Evolutionary conservation across 2,888 invertebrate genomes (phyloP).

Genomic region (Isotomurus palustris): DNA sequence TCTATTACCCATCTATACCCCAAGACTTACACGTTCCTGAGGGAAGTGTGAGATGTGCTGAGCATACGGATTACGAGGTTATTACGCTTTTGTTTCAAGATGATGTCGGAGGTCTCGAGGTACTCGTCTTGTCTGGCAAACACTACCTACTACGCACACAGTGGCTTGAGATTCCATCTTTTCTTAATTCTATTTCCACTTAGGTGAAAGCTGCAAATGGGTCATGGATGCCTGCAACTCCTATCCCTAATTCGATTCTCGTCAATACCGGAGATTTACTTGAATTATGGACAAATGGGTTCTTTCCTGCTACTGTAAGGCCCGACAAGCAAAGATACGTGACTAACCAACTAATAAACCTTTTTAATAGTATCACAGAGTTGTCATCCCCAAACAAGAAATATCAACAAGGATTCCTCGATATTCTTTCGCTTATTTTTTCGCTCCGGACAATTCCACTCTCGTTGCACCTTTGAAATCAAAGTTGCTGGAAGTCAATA

Average conservation of each 20-base stretch:
- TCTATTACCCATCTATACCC: conserved; percentile 64
- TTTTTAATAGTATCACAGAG: conserved; percentile 65
- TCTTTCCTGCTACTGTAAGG: conserved; percentile 65
- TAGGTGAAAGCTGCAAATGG: conserved; percentile 63
- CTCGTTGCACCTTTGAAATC: conserved; percentile 53
- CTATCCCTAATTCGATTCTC: conserved; percentile 69
- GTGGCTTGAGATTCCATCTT: neutral
- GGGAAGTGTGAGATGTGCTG: conserved; percentile 62
- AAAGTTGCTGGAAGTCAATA: neutral
- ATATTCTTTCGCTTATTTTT: conserved; percentile 73
- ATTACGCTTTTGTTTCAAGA: conserved; percentile 69
- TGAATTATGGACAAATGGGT: conserved; percentile 67
- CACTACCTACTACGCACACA: neutral
- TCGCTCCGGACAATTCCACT: conserved; percentile 64
- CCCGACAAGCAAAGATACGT: neutral
- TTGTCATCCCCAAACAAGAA: conserved; percentile 64
- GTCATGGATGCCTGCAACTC: conserved; percentile 68
- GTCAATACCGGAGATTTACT: conserved; percentile 71
- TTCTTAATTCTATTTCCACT: neutral
- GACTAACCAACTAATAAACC: too few species aligned
- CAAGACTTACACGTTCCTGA: conserved; percentile 48
- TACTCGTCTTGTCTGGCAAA: conserved; percentile 45
- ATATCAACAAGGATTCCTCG: conserved; percentile 61
- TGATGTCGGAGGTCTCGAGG: conserved; percentile 69
- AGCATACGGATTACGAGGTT: conserved; percentile 70